These are phyloP conservation scores for Excalfactoria chinensis DNA, from an alignment of 2,113 vertebrate species.

Conservation along the genomic window DNA sequence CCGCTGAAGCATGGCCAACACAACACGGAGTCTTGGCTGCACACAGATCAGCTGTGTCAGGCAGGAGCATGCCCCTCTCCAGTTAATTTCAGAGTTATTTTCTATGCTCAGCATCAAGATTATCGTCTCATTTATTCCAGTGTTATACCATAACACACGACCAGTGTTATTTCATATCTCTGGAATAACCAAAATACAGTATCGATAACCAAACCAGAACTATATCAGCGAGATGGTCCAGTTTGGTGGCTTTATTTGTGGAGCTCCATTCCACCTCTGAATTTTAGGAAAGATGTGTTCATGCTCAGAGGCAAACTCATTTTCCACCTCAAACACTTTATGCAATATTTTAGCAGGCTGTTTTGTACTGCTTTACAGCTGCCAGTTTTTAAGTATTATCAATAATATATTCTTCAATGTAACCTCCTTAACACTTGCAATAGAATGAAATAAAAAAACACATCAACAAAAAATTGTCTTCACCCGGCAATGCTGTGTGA, in stretches of 20 bases:
- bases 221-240: background rate
- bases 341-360: conserved; percentile 46
- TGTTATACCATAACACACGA: no score
- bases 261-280: conserved; percentile 7
- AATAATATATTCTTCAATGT: conserved; percentile 34
- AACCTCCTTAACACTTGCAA: conserved; percentile 61
- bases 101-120: conserved; percentile 48
- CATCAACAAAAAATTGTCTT: conserved; percentile 48
- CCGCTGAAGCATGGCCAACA: conserved; percentile 47
- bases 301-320: conserved; percentile 53
- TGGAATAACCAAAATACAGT: background rate
- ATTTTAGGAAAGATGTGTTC: conserved; percentile 57
- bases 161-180: background rate
- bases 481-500: conserved; percentile 44
- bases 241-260: conserved; percentile 42
- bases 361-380: conserved; percentile 30
- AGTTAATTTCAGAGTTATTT: conserved; percentile 42
- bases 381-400: conserved; percentile 37
- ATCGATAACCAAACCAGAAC: background rate
- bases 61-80: conserved; percentile 49
- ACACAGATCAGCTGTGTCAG: conserved; percentile 28
- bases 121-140: background rate
- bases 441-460: conserved; percentile 42
- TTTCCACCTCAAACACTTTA: conserved; percentile 58
- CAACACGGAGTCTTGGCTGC: background rate